Percentiles rank a stretch among this genome's conserved stretches.
phyloP scores from a whole-genome alignment of 1,140 invertebrate genomes.

The Periplaneta americana region DNA sequence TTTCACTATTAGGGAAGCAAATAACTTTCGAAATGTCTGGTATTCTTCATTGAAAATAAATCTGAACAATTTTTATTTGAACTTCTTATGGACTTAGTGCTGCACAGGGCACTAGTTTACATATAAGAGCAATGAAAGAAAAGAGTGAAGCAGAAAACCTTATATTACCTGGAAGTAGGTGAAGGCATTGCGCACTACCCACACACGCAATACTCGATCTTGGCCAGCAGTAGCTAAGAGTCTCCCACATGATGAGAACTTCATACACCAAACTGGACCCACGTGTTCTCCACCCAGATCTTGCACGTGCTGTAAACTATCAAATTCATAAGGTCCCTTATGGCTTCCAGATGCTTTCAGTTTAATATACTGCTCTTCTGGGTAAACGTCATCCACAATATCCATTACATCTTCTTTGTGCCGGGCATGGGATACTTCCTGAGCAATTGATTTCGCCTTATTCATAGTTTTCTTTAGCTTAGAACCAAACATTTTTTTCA shows the following conservation, averaged over 20 bases:
- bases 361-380: constrained; percentile 81
- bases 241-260: constrained; percentile 92
- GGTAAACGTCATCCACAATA: constrained; percentile 74
- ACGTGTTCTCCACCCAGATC: constrained; percentile 80
- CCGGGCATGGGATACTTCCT: constrained; percentile 75
- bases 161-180: constrained; percentile 68
- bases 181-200: constrained; percentile 85
- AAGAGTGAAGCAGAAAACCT: neutral
- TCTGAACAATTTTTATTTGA: no score
- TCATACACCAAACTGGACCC: constrained; percentile 97
- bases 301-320: constrained; percentile 65
- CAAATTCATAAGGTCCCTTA: constrained; percentile 95
- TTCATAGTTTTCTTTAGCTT: constrained; percentile 85
- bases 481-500: constrained; percentile 80
- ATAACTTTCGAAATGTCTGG: no score
- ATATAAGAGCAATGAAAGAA: no score
- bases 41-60: no score
- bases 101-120: no score
- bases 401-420: constrained; percentile 82
- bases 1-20: no score
- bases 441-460: constrained; percentile 85
- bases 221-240: constrained; percentile 93
- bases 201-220: constrained; percentile 87
- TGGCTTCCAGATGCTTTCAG: constrained; percentile 90
- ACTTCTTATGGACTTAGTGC: no score